Conservation (phyloP, 2,888 invertebrate species). For the Ptilodon capucinus region DNA sequence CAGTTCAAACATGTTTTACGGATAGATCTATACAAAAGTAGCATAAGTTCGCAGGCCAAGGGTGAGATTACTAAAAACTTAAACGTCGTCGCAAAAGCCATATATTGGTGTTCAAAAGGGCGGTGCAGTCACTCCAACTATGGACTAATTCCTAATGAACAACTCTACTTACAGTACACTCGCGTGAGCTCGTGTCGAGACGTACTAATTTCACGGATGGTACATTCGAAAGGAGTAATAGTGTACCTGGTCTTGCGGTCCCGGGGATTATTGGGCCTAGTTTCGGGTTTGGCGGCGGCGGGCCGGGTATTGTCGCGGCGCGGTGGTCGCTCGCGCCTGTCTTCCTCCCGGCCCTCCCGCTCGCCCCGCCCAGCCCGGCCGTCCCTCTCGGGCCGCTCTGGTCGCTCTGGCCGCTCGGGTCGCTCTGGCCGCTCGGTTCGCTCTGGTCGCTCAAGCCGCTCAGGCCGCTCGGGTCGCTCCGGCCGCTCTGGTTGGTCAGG, state of each 20-base stretch:
- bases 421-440: constrained; percentile 16
- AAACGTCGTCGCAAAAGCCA: too few species aligned
- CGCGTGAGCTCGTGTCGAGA: too few species aligned
- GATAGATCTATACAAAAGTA: too few species aligned
- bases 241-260: constrained; percentile 58
- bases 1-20: neutral
- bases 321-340: constrained; percentile 15
- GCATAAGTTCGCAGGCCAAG: too few species aligned
- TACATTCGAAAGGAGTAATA: neutral
- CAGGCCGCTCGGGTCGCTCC: neutral
- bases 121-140: too few species aligned
- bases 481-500: constrained; percentile 22
- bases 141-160: too few species aligned
- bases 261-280: constrained; percentile 20
- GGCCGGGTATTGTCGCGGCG: neutral
- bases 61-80: too few species aligned
- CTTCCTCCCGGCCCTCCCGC: neutral
- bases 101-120: too few species aligned
- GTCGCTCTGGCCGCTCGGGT: too few species aligned
- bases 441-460: constrained; percentile 13
- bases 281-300: constrained; percentile 13
- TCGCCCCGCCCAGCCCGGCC: too few species aligned
- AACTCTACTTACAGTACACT: too few species aligned
- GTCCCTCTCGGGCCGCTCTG: constrained; percentile 15
- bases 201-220: too few species aligned